Percentiles rank a stretch among this genome's conserved stretches.
These are phyloP conservation scores for Zoroaster sp. DNA, from an alignment of 53 echinoderm and acorn worm genomes.

Conservation along the genomic window DNA sequence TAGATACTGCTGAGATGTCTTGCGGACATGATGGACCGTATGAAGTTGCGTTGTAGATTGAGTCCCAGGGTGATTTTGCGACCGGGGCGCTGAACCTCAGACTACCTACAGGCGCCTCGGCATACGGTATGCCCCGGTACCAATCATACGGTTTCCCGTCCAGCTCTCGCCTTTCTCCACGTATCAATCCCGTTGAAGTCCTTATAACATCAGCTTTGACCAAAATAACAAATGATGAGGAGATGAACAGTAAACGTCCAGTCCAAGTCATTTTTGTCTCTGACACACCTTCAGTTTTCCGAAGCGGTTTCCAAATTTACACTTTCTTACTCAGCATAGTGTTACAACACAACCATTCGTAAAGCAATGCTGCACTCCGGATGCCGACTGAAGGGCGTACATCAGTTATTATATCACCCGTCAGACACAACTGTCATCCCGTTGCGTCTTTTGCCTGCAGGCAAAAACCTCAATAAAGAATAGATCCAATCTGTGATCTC, in stretches of 20 bases:
- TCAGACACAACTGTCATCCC: too few relatives aligned
- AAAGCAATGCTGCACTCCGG: too few relatives aligned
- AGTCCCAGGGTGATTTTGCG: conserved; percentile 53
- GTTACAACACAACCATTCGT: too few relatives aligned
- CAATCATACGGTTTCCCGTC: neutral
- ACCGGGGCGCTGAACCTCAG: conserved; percentile 68
- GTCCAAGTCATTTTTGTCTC: neutral
- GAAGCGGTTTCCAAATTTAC: too few relatives aligned
- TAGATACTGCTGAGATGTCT: conserved; percentile 53
- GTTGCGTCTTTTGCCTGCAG: too few relatives aligned
- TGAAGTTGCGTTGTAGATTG: conserved; percentile 64
- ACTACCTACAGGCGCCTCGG: conserved; percentile 53
- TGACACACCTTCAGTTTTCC: neutral
- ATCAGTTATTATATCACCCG: too few relatives aligned
- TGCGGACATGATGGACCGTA: conserved; percentile 76
- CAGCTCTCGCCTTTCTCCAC: conserved; percentile 2
- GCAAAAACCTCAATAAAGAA: too few relatives aligned
- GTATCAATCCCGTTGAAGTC: neutral
- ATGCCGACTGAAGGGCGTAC: too few relatives aligned
- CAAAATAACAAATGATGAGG: neutral
- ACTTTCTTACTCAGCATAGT: too few relatives aligned
- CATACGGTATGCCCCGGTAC: conserved; percentile 78
- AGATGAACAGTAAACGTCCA: neutral
- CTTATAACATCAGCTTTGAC: neutral
- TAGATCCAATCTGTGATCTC: too few relatives aligned